These are phyloP conservation scores for Eucera pruinosa DNA, from an alignment of 2,888 invertebrate genomes.

Conservation along the genomic window DNA sequence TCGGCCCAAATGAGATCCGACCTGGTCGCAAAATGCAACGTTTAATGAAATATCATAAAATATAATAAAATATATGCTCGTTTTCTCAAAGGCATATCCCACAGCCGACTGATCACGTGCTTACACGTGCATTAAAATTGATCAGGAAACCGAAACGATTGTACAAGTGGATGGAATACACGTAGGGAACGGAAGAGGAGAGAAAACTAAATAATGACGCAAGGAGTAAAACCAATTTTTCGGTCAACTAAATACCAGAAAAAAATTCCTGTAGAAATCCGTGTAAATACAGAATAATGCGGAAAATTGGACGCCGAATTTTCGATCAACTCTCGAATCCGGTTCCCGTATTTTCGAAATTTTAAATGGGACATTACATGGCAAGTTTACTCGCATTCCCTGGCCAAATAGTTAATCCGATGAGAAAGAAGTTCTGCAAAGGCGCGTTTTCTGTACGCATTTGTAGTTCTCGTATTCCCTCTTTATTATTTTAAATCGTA, in stretches of 20 bases:
- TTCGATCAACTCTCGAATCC: neutral
- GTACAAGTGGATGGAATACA: neutral
- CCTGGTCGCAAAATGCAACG: neutral
- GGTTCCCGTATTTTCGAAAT: slow-evolving; percentile 23
- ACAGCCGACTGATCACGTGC: too few relatives aligned
- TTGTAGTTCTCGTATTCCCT: slow-evolving; percentile 9
- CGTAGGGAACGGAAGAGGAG: neutral
- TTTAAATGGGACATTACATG: slow-evolving; percentile 27
- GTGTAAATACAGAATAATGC: neutral
- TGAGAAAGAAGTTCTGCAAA: slow-evolving; percentile 32
- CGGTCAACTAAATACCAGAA: neutral
- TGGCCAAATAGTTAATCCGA: slow-evolving; percentile 56
- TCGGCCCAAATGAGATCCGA: neutral
- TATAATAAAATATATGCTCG: neutral
- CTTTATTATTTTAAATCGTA: slow-evolving; percentile 32
- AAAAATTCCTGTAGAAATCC: neutral
- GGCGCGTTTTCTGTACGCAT: slow-evolving; percentile 3
- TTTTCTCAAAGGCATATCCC: neutral
- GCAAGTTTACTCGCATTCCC: slow-evolving; percentile 29
- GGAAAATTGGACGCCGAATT: neutral
- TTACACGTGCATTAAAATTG: neutral
- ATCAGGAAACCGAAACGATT: neutral
- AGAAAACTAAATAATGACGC: neutral
- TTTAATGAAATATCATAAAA: slow-evolving; percentile 1
- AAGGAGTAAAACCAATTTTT: neutral